These are phyloP conservation scores for Arizona elegans DNA, from an alignment of 2,113 vertebrate genomes.

Conservation along the genomic window DNA sequence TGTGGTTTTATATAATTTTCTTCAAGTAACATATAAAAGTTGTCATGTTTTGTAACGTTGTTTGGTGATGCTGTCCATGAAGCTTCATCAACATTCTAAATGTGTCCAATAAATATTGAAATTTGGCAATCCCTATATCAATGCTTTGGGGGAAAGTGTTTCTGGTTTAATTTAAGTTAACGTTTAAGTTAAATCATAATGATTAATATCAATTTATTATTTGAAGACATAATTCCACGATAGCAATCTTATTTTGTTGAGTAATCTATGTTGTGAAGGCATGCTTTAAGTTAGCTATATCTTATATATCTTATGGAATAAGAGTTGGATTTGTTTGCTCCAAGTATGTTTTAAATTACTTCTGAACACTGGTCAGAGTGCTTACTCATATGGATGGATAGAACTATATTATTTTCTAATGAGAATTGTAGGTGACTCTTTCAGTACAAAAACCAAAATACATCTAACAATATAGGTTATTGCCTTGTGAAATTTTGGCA, in stretches of 20 bases:
- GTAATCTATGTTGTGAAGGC: neutral
- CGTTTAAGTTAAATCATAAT: neutral
- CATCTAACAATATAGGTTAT: neutral
- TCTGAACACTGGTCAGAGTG: neutral
- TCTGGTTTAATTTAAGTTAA: neutral
- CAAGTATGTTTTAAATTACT: neutral
- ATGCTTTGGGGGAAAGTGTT: too few species aligned
- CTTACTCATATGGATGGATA: neutral
- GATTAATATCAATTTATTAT: neutral
- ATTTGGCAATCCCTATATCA: neutral
- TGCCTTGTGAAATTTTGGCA: neutral
- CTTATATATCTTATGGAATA: neutral
- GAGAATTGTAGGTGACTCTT: neutral
- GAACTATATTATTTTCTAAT: neutral
- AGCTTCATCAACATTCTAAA: neutral
- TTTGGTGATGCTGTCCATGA: neutral
- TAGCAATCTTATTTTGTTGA: neutral
- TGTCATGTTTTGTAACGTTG: neutral
- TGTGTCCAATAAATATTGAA: neutral
- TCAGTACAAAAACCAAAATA: neutral
- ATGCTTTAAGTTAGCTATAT: neutral
- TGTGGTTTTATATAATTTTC: neutral
- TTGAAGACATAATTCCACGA: neutral
- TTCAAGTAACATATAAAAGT: neutral
- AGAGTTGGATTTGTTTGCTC: neutral